A percentile compares a stretch with the other conserved stretches of the same genome.
phyloP scores from a whole-genome alignment of 2,888 invertebrate genomes.

The Ophion ellenae region DNA sequence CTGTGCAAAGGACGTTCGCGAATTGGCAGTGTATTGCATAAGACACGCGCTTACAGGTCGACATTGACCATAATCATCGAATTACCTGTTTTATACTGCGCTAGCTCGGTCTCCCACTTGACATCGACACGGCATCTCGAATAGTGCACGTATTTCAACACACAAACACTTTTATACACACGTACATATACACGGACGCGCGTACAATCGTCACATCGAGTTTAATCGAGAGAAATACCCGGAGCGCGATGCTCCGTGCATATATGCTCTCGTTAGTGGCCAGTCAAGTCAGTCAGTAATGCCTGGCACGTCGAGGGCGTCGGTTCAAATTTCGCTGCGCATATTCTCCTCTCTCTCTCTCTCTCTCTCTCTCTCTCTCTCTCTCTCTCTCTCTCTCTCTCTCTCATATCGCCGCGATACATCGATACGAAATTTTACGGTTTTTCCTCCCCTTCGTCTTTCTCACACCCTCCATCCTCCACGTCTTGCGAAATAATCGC shows the following conservation, averaged over 20 bases:
- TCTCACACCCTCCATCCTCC: neutral
- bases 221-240: slow-evolving; percentile 62
- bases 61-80: slow-evolving; percentile 72
- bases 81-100: slow-evolving; percentile 67
- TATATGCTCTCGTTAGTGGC: slow-evolving; percentile 30
- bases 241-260: slow-evolving; percentile 17
- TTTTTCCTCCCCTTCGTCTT: neutral
- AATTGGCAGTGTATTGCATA: slow-evolving; percentile 59
- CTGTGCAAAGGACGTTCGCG: slow-evolving; percentile 46
- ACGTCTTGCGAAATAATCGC: neutral
- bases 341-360: neutral
- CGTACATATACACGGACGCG: neutral
- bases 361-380: neutral
- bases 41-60: slow-evolving; percentile 52
- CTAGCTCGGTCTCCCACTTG: slow-evolving; percentile 26
- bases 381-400: neutral
- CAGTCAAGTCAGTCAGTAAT: slow-evolving; percentile 49
- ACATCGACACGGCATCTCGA: slow-evolving; percentile 28
- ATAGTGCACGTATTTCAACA: neutral
- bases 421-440: neutral
- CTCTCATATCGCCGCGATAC: neutral
- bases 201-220: slow-evolving; percentile 53
- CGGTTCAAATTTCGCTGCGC: slow-evolving; percentile 42
- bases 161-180: neutral
- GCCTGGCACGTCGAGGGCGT: slow-evolving; percentile 51